These are phyloP conservation scores for Ictalurus furcatus DNA, from an alignment of 2,113 vertebrate species.

Conservation along the genomic window DNA sequence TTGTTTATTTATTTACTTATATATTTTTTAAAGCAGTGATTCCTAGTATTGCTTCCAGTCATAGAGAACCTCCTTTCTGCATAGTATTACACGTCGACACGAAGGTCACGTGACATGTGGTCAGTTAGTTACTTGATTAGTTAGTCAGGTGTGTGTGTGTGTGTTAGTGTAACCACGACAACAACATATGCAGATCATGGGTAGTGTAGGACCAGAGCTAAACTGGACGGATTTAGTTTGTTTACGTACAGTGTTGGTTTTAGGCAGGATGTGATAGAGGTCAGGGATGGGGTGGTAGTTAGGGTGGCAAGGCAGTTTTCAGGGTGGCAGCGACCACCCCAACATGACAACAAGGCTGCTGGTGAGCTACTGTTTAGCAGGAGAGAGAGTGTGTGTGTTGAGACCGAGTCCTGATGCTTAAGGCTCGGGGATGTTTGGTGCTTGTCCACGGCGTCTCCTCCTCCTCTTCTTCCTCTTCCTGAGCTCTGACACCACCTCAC, in stretches of 20 bases:
- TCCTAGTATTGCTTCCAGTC: neutral
- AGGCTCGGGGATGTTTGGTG: neutral
- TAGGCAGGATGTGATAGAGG: neutral
- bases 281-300: neutral
- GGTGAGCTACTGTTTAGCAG: neutral
- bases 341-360: neutral
- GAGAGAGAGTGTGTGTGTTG: neutral
- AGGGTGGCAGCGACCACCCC: neutral
- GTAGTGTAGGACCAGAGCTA: neutral
- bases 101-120: neutral
- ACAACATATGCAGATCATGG: neutral
- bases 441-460: neutral
- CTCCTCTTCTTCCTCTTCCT: neutral
- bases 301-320: neutral
- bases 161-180: too few relatives aligned
- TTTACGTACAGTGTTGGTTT: neutral
- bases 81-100: neutral
- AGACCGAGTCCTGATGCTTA: neutral
- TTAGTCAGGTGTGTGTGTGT: neutral
- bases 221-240: neutral
- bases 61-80: neutral
- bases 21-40: too few relatives aligned
- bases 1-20: too few relatives aligned
- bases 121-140: neutral
- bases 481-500: neutral